Percentiles rank a stretch among this genome's conserved stretches.
phyloP scores from a whole-genome alignment of 2,797 vertebrate species.

The Leptatherina wallacei region DNA sequence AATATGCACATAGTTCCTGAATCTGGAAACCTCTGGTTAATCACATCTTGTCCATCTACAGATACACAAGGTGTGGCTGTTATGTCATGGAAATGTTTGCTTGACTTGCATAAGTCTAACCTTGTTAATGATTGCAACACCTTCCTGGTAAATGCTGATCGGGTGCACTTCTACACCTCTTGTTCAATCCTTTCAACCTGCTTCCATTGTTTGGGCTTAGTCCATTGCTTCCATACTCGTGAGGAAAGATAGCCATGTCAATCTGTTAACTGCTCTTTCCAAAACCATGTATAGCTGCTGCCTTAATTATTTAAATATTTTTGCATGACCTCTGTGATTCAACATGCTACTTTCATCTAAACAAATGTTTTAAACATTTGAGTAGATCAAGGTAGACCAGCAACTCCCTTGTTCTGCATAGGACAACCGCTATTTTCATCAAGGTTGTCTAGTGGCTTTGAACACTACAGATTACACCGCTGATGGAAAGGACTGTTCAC shows the following conservation, averaged over 20 bases:
- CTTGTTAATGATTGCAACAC: background rate
- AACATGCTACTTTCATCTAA: background rate
- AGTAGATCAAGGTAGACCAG: background rate
- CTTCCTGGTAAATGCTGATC: background rate
- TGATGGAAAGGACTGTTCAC: background rate
- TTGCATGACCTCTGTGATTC: background rate
- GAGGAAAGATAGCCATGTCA: background rate
- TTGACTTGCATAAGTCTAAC: background rate
- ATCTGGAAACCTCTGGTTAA: slow-evolving; percentile 2
- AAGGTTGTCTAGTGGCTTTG: background rate
- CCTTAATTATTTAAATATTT: background rate
- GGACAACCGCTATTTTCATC: background rate
- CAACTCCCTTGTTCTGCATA: background rate
- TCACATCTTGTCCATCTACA: background rate
- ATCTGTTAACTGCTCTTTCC: background rate
- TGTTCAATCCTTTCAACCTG: background rate
- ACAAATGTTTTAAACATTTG: background rate
- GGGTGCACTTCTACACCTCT: background rate
- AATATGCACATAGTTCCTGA: background rate
- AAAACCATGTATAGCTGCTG: background rate
- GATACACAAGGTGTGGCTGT: background rate
- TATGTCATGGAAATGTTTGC: background rate
- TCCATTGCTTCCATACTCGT: background rate
- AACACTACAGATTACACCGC: background rate
- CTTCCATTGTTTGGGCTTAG: background rate